phyloP scores from a whole-genome alignment of 1,140 invertebrate genomes.

The Hylaeus anthracinus region DNA sequence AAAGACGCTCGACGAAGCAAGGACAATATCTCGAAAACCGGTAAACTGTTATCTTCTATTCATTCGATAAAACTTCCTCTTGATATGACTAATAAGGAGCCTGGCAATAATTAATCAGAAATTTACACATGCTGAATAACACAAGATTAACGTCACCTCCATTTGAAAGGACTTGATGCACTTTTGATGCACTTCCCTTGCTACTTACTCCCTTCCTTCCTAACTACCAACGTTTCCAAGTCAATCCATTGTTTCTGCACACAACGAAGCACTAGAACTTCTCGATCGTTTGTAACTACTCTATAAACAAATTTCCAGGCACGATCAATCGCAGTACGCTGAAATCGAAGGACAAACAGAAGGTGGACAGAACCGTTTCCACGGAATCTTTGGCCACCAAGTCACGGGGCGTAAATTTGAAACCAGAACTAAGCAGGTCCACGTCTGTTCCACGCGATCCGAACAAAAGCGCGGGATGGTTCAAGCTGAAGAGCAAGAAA shows the following conservation, averaged over 20 bases:
- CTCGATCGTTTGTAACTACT: too few species aligned
- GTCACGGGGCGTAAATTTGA: conserved; percentile 76
- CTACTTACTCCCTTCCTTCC: too few species aligned
- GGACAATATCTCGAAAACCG: conserved; percentile 76
- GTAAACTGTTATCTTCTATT: conserved; percentile 38
- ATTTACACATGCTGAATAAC: too few species aligned
- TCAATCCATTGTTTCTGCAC: too few species aligned
- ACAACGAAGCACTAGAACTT: too few species aligned
- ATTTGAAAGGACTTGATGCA: too few species aligned
- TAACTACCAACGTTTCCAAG: too few species aligned
- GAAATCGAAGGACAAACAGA: conserved; percentile 80
- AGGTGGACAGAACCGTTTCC: conserved; percentile 82
- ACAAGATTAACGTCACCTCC: too few species aligned
- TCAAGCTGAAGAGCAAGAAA: conserved; percentile 85
- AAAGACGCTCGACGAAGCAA: conserved; percentile 76
- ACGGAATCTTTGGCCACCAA: conserved; percentile 83
- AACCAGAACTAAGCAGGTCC: conserved; percentile 81
- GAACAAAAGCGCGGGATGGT: conserved; percentile 87
- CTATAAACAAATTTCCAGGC: conserved; percentile 59
- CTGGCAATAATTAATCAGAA: too few species aligned
- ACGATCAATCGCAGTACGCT: conserved; percentile 80
- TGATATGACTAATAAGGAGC: too few species aligned
- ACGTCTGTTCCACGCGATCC: conserved; percentile 86
- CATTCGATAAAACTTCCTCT: too few species aligned
- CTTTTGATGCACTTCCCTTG: too few species aligned